Percentiles rank a stretch among this genome's conserved stretches.
phyloP scores from a whole-genome alignment of 2,113 vertebrate species.

The Meles meles region DNA sequence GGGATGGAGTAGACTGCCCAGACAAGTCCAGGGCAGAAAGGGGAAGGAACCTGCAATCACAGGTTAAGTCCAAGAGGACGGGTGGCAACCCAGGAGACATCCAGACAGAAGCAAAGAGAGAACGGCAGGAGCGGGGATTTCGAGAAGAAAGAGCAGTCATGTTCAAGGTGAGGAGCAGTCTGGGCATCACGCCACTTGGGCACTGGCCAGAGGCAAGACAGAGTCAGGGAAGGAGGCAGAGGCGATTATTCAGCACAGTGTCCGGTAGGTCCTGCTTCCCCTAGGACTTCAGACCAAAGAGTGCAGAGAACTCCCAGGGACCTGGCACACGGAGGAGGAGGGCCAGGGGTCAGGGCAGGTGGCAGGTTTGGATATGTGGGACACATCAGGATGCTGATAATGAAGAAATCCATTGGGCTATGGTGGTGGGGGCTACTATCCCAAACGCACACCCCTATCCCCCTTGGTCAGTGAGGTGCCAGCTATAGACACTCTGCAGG shows the following conservation, averaged over 20 bases:
- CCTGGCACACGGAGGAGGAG: background rate
- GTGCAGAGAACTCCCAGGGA: background rate
- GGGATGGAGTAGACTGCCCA: too few relatives aligned
- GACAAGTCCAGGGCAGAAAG: background rate
- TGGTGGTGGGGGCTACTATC: background rate
- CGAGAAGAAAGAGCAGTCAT: background rate
- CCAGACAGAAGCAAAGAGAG: too few relatives aligned
- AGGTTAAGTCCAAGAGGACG: background rate
- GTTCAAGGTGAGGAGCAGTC: too few relatives aligned
- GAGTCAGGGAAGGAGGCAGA: background rate
- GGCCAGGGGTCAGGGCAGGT: accelerated
- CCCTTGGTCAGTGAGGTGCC: too few relatives aligned
- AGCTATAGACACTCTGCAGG: accelerated
- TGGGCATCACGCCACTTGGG: too few relatives aligned
- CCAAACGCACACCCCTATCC: background rate
- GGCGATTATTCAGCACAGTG: accelerated
- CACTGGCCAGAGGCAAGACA: background rate
- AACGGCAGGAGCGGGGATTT: accelerated
- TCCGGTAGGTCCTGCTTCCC: background rate
- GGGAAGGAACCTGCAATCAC: background rate
- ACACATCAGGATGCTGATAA: too few relatives aligned
- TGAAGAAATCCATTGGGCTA: background rate
- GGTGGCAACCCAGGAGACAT: background rate
- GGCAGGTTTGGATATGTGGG: background rate
- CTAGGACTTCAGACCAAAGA: background rate